These are phyloP conservation scores for Patella vulgata DNA, from an alignment of 1,140 invertebrate species.

Conservation along the genomic window DNA sequence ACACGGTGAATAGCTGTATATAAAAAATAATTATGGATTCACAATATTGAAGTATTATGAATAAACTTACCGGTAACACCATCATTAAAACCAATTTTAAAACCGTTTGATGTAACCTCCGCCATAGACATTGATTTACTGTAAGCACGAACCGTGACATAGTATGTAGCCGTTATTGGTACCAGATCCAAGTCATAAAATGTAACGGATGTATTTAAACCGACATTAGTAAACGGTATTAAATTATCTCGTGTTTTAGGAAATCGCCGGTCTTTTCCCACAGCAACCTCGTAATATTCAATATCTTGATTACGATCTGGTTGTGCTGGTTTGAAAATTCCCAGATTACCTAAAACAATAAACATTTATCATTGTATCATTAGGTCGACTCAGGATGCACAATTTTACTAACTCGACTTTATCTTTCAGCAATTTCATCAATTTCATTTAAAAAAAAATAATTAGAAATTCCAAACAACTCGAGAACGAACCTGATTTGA, in stretches of 20 bases:
- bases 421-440: too few relatives aligned
- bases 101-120: constrained; percentile 51
- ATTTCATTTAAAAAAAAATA: too few relatives aligned
- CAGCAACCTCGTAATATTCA: constrained; percentile 47
- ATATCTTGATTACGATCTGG: constrained; percentile 30
- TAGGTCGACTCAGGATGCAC: neutral
- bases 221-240: constrained; percentile 46
- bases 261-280: constrained; percentile 52
- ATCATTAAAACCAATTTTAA: constrained; percentile 45
- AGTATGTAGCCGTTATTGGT: constrained; percentile 40
- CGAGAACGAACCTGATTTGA: too few relatives aligned
- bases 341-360: neutral
- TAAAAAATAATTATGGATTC: neutral
- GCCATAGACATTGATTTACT: constrained; percentile 37
- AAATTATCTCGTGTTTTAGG: constrained; percentile 50
- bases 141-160: constrained; percentile 50
- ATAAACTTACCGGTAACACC: constrained; percentile 36
- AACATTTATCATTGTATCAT: neutral
- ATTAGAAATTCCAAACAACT: too few relatives aligned
- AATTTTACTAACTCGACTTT: too few relatives aligned
- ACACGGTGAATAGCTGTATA: neutral
- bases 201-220: constrained; percentile 41
- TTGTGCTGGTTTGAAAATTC: neutral
- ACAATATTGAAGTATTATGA: neutral
- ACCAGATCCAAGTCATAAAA: constrained; percentile 46